Percentiles rank a stretch among this genome's conserved stretches.
phyloP scores from a whole-genome alignment of 2,113 vertebrate species.

The Notarius quadriscutis region DNA sequence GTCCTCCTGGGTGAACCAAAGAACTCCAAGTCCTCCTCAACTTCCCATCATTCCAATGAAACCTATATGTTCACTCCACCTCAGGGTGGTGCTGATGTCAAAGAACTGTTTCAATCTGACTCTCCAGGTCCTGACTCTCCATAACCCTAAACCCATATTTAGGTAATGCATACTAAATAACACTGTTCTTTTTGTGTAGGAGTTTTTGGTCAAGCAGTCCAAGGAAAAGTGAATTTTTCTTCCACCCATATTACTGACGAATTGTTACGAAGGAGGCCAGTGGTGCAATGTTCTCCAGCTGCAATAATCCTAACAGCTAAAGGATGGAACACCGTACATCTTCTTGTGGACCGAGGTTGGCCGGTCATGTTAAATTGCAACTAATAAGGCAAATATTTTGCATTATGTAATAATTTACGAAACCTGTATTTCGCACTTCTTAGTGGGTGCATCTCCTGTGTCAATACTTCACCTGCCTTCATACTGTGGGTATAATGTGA shows the following conservation, averaged over 20 bases:
- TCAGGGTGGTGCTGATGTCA: neutral
- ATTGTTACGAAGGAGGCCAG: constrained; percentile 61
- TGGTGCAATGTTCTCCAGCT: constrained; percentile 62
- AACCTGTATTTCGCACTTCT: neutral
- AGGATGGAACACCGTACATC: constrained; percentile 57
- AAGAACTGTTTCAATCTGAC: constrained; percentile 54
- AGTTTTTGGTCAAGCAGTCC: constrained; percentile 32
- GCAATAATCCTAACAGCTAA: constrained; percentile 68
- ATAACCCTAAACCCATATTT: neutral
- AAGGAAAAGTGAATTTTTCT: constrained; percentile 49
- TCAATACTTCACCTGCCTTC: constrained; percentile 65
- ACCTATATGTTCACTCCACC: neutral
- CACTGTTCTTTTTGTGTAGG: constrained; percentile 39
- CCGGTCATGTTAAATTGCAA: neutral
- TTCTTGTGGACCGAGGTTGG: constrained; percentile 70
- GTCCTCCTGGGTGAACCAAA: too few species aligned
- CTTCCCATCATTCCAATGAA: neutral
- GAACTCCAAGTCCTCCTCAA: neutral
- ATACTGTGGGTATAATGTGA: constrained; percentile 67
- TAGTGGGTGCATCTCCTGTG: constrained; percentile 65
- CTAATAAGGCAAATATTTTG: neutral
- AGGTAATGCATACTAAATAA: neutral
- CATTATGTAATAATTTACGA: neutral
- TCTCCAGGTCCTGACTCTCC: constrained; percentile 53
- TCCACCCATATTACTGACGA: constrained; percentile 38